Conservation (phyloP, 2,888 invertebrate species). For the Drosophila longiperda region DNA sequence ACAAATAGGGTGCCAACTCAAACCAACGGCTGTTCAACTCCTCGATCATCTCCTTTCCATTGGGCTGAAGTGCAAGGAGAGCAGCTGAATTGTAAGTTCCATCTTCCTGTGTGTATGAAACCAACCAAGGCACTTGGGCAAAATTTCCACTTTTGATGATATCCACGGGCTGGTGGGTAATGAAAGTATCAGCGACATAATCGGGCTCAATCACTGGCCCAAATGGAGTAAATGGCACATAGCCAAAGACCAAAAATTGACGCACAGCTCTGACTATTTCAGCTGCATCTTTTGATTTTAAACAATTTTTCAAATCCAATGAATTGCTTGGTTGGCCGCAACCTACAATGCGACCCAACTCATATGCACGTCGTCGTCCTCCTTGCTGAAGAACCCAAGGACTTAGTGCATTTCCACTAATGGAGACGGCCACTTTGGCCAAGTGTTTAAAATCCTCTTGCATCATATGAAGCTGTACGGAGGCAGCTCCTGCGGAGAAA, state of each 20-base stretch:
- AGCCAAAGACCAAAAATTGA: slow-evolving; percentile 85
- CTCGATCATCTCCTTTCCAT: slow-evolving; percentile 33
- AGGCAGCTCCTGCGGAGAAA: slow-evolving; percentile 90
- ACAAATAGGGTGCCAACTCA: slow-evolving; percentile 35
- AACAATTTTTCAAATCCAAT: slow-evolving; percentile 86
- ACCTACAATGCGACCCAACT: slow-evolving; percentile 87
- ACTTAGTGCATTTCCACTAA: slow-evolving; percentile 89
- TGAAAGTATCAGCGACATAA: slow-evolving; percentile 86
- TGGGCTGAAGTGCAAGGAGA: slow-evolving; percentile 18
- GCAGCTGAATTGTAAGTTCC: slow-evolving; percentile 36
- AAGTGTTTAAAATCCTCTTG: slow-evolving; percentile 85
- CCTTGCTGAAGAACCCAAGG: slow-evolving; percentile 86
- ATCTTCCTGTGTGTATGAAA: slow-evolving; percentile 85
- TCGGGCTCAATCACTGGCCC: slow-evolving; percentile 89
- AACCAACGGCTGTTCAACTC: slow-evolving; percentile 43
- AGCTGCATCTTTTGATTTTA: slow-evolving; percentile 20
- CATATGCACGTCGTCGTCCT: slow-evolving; percentile 87
- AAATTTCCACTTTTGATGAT: slow-evolving; percentile 87
- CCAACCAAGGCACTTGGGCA: slow-evolving; percentile 89
- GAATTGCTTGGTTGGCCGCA: slow-evolving; percentile 86
- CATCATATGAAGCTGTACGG: slow-evolving; percentile 90
- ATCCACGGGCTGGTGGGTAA: slow-evolving; percentile 88
- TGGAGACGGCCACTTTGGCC: slow-evolving; percentile 84
- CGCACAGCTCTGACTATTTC: slow-evolving; percentile 35
- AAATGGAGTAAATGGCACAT: slow-evolving; percentile 90